phyloP scores from a whole-genome alignment of 2,888 invertebrate species.

The Malacosoma neustria region DNA sequence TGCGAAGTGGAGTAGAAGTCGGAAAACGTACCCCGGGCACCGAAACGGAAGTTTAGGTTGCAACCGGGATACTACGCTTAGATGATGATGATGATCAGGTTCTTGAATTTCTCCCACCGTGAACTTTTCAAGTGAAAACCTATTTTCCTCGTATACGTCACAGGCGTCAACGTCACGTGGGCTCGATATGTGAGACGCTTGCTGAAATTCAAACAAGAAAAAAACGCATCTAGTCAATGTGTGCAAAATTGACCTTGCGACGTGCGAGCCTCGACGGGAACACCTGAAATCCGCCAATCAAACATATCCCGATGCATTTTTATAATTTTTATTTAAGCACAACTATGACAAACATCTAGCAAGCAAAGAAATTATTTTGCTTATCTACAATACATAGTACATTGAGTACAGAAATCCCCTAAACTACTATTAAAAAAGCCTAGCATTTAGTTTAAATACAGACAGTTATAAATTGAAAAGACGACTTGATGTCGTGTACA shows the following conservation, averaged over 20 bases:
- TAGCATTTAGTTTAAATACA: slow-evolving; percentile 36
- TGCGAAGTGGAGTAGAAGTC: too few species aligned
- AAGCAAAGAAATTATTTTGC: slow-evolving; percentile 47
- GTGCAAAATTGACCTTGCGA: slow-evolving; percentile 52
- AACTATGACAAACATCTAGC: slow-evolving; percentile 59
- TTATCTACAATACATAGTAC: slow-evolving; percentile 36
- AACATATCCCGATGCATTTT: slow-evolving; percentile 37
- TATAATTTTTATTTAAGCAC: slow-evolving; percentile 61
- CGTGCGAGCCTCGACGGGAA: slow-evolving; percentile 13
- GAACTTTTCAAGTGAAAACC: too few species aligned
- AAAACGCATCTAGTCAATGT: slow-evolving; percentile 53
- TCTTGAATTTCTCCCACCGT: too few species aligned
- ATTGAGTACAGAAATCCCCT: slow-evolving; percentile 8
- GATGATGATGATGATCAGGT: too few species aligned
- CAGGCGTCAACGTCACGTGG: too few species aligned
- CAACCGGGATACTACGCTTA: too few species aligned
- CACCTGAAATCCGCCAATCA: slow-evolving; percentile 20
- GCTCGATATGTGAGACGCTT: too few species aligned
- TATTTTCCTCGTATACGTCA: too few species aligned
- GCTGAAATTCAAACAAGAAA: slow-evolving; percentile 54
- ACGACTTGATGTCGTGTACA: neutral
- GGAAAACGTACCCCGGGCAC: too few species aligned
- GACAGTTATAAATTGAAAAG: slow-evolving; percentile 13
- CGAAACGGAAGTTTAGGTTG: too few species aligned
- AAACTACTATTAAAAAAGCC: slow-evolving; percentile 11